These are phyloP conservation scores for Parascotia fuliginaria DNA, from an alignment of 2,888 invertebrate species.

Conservation along the genomic window DNA sequence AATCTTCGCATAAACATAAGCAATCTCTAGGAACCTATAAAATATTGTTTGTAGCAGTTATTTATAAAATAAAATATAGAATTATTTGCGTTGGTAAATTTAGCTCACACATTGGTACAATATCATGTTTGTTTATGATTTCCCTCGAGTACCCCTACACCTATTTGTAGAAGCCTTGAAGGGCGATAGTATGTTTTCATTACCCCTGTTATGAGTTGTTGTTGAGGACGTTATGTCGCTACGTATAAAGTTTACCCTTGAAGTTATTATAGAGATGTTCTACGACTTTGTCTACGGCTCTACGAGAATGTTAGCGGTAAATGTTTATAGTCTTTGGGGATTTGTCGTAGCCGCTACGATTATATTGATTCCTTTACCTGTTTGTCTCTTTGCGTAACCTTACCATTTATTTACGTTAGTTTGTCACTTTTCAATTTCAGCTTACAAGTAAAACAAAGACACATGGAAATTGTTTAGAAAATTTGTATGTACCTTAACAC, in stretches of 20 bases:
- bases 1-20: too few relatives aligned
- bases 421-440: too few relatives aligned
- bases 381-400: neutral
- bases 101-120: conserved; percentile 45
- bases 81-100: conserved; percentile 46
- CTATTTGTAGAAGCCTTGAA: conserved; percentile 49
- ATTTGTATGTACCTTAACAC: too few relatives aligned
- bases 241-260: conserved; percentile 24
- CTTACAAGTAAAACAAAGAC: too few relatives aligned
- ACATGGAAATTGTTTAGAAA: too few relatives aligned
- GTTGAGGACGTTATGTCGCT: conserved; percentile 36
- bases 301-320: conserved; percentile 8
- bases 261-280: conserved; percentile 7
- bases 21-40: conserved; percentile 40
- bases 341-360: neutral
- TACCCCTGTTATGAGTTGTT: conserved; percentile 42
- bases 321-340: conserved; percentile 9
- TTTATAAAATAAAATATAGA: conserved; percentile 43
- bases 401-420: too few relatives aligned
- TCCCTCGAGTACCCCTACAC: conserved; percentile 43
- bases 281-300: conserved; percentile 5
- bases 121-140: conserved; percentile 47
- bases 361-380: neutral
- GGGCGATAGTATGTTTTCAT: conserved; percentile 47
- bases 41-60: conserved; percentile 32